Base-by-base conservation (phyloP, 2,888 invertebrate genomes). In the Panzeria rudis region DNA sequence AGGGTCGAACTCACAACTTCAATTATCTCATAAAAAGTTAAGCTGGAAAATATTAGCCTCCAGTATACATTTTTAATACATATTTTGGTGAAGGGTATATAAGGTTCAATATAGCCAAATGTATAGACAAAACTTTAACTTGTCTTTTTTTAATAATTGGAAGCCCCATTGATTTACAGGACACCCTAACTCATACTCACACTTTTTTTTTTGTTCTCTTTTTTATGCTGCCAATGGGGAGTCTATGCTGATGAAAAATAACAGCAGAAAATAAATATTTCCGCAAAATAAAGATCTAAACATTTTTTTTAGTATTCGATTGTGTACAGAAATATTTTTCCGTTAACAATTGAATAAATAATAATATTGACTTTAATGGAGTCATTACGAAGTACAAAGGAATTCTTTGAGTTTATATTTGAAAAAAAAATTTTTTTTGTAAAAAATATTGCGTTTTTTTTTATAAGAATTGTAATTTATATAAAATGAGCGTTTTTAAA, bases 91-190 rank as follows among this genome's bases (percentile, higher is more conserved):
- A 13, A 13, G 38, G 11, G 11, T 13, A 13, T 0, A 13, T 11
- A 41, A 35, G 35, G 2, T 5, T 35, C 35, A 35, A 41, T 41
- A 13, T 1, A 41, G 13, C 38, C 38, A 13, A 41, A 13, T 41
- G 11, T 41, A 41, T 9, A n/a, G 13, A 13, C 11, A 11, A 11
- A 13, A 11, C 13, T 41, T 1, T 41, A 11, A 3, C 2, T 13
- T 41, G 9, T 11, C 1, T 41, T 41, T 41, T 66, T 77, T 69
- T 61, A 69, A 73, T 79, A 75, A 83, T 79, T 71, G 73, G 83
- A 75, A 47, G 6, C 64, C 75, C 83, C 73, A 83, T 73, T 61
- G 78, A 62, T 73, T 73, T 61, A 61, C 68, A 78, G 64, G n/a
- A n/a, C n/a, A n/a, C n/a, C n/a, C n/a, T 66, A 9, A 11, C 11